Evolutionary conservation across 2,888 invertebrate genomes (phyloP).

Genomic region (Sesia apiformis): DNA sequence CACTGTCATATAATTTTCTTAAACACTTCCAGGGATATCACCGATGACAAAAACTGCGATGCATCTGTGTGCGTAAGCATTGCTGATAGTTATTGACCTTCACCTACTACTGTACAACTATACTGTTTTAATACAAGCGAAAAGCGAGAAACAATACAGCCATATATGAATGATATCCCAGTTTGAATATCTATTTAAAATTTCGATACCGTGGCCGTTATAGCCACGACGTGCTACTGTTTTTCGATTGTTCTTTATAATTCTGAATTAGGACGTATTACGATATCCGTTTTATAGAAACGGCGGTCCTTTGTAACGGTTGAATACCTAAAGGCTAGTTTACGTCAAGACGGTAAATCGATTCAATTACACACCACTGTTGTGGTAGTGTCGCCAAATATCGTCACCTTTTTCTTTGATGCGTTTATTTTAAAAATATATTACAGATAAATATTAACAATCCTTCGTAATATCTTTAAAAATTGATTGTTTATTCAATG

Average conservation of each 20-base stretch:
- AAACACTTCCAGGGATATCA: too few species aligned
- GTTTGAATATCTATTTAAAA: constrained; percentile 72
- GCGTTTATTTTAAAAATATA: too few species aligned
- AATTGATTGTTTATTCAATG: too few species aligned
- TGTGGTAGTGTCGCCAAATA: too few species aligned
- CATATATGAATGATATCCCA: constrained; percentile 59
- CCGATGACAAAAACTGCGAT: not conserved
- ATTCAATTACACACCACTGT: too few species aligned
- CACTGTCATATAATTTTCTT: too few species aligned
- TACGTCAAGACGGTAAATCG: too few species aligned
- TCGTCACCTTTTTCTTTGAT: too few species aligned
- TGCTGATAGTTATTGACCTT: too few species aligned
- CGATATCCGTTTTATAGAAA: constrained; percentile 18
- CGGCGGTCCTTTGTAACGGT: constrained; percentile 9
- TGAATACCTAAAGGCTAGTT: not conserved
- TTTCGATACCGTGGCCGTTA: constrained; percentile 72
- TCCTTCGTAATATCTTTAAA: too few species aligned
- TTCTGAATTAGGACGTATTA: constrained; percentile 24
- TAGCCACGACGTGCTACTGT: constrained; percentile 65
- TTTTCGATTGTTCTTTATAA: constrained; percentile 56
- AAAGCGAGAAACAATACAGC: constrained; percentile 70
- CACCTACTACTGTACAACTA: not conserved
- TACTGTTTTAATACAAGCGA: constrained; percentile 46
- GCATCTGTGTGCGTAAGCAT: not conserved
- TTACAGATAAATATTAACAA: too few species aligned